These are phyloP conservation scores for Hirudinaria manillensis DNA, from an alignment of 2,888 invertebrate genomes.

Conservation along the genomic window DNA sequence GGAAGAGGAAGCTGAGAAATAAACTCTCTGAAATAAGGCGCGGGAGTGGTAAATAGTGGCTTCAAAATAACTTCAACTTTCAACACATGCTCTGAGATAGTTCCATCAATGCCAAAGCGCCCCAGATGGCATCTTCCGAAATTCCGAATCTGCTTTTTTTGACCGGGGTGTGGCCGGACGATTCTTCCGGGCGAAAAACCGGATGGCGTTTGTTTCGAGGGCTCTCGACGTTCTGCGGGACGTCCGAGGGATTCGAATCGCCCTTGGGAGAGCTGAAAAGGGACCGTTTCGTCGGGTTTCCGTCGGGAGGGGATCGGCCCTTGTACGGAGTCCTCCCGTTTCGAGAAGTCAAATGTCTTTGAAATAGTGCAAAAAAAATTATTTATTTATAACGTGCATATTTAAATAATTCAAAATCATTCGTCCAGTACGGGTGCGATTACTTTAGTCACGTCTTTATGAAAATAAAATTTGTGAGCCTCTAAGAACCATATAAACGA, in stretches of 20 bases:
- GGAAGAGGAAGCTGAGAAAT: no score
- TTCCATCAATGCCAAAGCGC: slow-evolving; percentile 37
- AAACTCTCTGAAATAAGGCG: no score
- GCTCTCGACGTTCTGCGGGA: not conserved
- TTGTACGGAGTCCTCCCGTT: slow-evolving; percentile 29
- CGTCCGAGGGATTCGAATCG: not conserved
- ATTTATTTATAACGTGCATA: not conserved
- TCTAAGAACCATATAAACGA: no score
- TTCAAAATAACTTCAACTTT: no score
- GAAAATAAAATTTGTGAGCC: no score
- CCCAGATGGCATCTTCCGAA: slow-evolving; percentile 30
- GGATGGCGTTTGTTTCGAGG: not conserved
- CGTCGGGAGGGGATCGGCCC: slow-evolving; percentile 18
- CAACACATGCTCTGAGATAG: slow-evolving; percentile 28
- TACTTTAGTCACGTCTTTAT: no score
- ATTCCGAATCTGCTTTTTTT: slow-evolving; percentile 6
- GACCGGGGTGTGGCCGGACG: slow-evolving; percentile 2
- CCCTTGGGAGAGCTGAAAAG: slow-evolving; percentile 32
- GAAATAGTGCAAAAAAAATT: not conserved
- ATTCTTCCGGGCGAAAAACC: slow-evolving; percentile 15
- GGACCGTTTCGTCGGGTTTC: slow-evolving; percentile 35
- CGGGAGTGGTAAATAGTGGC: no score
- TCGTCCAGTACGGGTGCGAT: no score
- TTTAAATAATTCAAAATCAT: no score
- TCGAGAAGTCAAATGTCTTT: slow-evolving; percentile 10